Base-by-base conservation (phyloP, 2,888 invertebrate species). In the Polyommatus icarus region DNA sequence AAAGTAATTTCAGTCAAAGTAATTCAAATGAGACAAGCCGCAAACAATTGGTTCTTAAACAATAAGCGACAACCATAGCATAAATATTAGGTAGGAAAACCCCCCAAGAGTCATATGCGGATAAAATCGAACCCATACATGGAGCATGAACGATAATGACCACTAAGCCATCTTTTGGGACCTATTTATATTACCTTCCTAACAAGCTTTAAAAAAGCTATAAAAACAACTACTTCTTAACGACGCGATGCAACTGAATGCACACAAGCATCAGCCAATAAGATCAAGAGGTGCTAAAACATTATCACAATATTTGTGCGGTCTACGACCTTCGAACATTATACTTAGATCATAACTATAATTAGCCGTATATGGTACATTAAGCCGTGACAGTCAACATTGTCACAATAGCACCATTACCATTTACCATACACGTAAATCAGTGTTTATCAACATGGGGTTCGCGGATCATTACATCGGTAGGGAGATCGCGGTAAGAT, bases 301-400 rank as follows among this genome's bases (percentile, higher is more conserved):
- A n/a, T 12, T 29, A 67, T 67, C 29, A 67, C 15, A 67, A 61
- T 24, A 61, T 73, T 71, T 20, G 36, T 75, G 50, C 54, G 77
- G 72, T 71, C 72, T 72, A 54, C 72, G 77, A 77, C 77, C 77
- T 77, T 77, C 77, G n/a, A 40, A 18, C 75, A 50, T 50, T 50
- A 24, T 15, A 54, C 50, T 75, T 75, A 75, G 75, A 75, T 75
- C 75, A 75, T 54, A 32, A 29, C 75, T 75, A 75, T 75, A 75
- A 50, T 75, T 75, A 50, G 12, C 54, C 46, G 50, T 18, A 46
- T 18, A 50, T 3, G 50, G 29, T 67, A 29, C 24, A 71, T 72
- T 57, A 32, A 15, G 20, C 77, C 71, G 72, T 72, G 77, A 72
- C 77, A 24, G 57, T 15, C 54, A 71, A 72, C 77, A 73, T 24